Evolutionary conservation across 2,113 vertebrate genomes (phyloP).

Genomic region (Mus musculus): GRCm39 chr16:95529001-95529500

Average conservation of each 20-base stretch:
- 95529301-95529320: no score
- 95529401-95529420: no score
- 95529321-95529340: no score
- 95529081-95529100: neutral
- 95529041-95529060: neutral
- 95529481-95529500: no score
- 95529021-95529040: neutral
- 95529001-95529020: neutral
- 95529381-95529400: no score
- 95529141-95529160: neutral
- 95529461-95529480: no score
- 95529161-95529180: neutral
- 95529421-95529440: no score
- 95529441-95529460: no score
- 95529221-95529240: neutral
- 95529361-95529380: no score
- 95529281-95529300: neutral
- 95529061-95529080: neutral
- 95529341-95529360: no score
- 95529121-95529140: neutral
- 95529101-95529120: neutral
- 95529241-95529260: neutral
- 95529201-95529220: neutral
- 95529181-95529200: neutral
- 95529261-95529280: neutral